Base-by-base conservation (phyloP, 2,888 invertebrate species). In the Eucera pruinosa region DNA sequence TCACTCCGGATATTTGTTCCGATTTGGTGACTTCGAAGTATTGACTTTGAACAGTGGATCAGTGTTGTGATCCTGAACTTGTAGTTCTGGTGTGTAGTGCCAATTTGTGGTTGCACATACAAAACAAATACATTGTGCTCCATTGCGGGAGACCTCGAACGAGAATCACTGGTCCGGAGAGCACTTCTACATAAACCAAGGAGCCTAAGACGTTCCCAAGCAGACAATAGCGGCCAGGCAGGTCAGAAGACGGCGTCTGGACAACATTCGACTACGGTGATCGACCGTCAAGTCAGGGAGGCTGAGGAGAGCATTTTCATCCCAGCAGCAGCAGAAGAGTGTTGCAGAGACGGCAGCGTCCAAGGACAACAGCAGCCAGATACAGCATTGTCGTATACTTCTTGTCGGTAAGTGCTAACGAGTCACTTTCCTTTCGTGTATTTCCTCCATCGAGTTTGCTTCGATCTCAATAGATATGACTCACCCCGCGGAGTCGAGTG, bases 331-430 rank as follows among this genome's bases (percentile, higher is more conserved):
- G 4, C 15, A 13, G 4, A 13, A 13, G 13, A 13, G 11, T 2
- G 25, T 47, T 11, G 13, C 23, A 47, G 36, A 2, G 11, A 7
- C 36, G n/a, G n/a, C n/a, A n/a, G n/a, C n/a, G n/a, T n/a, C n/a
- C n/a, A 30, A 11, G 11, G 23, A 9, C 9, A 9, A 0, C 23
- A 47, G 2, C 23, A 47, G 0, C 13, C 13, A 27, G 48, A 27
- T 3, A 25, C 48, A 25, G 48, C 25, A 25, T 5, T 27, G 6
- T 5, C 25, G 25, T 15, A 36, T 0, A 48, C 5, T 48, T 48
- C 48, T 23, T 25, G 15, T 48, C 15, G 48, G 48, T 48, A 5
- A 48, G 48, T 25, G 48, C 48, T 25, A 48, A 48, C 48, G 48
- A 27, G 2, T 48, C 48, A 48, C 48, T 2, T 48, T 48, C 15